These are phyloP conservation scores for Cottoperca gobio DNA, from an alignment of 2,797 vertebrate genomes.

Conservation along the genomic window DNA sequence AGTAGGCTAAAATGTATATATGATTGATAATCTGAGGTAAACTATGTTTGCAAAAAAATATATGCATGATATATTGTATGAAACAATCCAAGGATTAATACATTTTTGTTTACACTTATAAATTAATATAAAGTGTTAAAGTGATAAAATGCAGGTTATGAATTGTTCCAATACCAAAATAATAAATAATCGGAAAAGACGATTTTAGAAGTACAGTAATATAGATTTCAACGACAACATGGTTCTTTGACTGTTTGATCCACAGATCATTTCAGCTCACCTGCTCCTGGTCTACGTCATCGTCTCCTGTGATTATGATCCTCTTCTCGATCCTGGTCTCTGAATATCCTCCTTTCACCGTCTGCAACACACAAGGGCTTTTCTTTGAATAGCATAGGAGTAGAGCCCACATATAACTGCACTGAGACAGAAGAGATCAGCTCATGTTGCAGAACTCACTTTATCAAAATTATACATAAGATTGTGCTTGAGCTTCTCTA, in stretches of 20 bases:
- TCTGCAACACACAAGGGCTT: slow-evolving; percentile 83
- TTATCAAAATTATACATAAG: not conserved
- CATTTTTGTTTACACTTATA: not conserved
- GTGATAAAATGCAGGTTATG: not conserved
- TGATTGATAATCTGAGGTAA: not conserved
- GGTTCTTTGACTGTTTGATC: not conserved
- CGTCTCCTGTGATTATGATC: slow-evolving; percentile 99
- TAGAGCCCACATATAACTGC: slow-evolving; percentile 8
- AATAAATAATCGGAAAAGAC: not conserved
- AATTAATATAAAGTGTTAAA: not conserved
- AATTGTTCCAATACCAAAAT: not conserved
- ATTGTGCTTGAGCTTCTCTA: slow-evolving; percentile 70
- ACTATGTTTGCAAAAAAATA: not conserved
- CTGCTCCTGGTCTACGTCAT: slow-evolving; percentile 99
- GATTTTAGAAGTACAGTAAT: not conserved
- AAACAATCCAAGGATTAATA: not conserved
- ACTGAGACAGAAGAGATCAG: slow-evolving; percentile 1
- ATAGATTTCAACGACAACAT: too few relatives aligned
- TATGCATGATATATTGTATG: not conserved
- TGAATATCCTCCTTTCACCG: slow-evolving; percentile 98
- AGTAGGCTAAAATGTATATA: not conserved
- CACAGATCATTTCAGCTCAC: slow-evolving; percentile 73
- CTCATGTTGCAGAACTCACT: not conserved
- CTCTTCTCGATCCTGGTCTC: slow-evolving; percentile 99
- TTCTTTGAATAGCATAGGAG: slow-evolving; percentile 13